These are phyloP conservation scores for Boloria euphrosyne DNA, from an alignment of 2,888 invertebrate genomes.

Conservation along the genomic window DNA sequence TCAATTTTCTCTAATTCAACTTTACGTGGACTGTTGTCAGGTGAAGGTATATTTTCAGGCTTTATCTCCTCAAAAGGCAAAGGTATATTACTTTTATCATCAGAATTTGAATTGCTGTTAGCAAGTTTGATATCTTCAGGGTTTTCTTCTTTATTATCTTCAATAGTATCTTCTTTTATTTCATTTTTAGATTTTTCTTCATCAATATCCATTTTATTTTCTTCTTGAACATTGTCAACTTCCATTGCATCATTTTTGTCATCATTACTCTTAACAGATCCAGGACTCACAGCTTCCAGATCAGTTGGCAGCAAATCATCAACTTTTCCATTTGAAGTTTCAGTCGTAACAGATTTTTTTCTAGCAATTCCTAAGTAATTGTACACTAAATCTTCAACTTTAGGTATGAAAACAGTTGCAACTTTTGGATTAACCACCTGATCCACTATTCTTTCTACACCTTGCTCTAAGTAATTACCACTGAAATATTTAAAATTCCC, in stretches of 20 bases:
- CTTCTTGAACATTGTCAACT: constrained; percentile 42
- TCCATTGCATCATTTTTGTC: constrained; percentile 63
- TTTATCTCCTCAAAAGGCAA: constrained; percentile 66
- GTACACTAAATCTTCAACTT: constrained; percentile 95
- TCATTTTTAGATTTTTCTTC: constrained; percentile 58
- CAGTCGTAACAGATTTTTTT: constrained; percentile 76
- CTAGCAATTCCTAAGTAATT: constrained; percentile 91
- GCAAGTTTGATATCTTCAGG: constrained; percentile 73
- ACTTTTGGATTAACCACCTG: constrained; percentile 98
- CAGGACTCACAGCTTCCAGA: constrained; percentile 91
- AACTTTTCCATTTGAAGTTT: constrained; percentile 60
- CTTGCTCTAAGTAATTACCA: constrained; percentile 93
- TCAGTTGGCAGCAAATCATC: constrained; percentile 87
- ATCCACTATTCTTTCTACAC: constrained; percentile 96
- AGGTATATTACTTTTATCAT: constrained; percentile 61
- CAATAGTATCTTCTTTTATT: constrained; percentile 45
- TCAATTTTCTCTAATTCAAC: constrained; percentile 64
- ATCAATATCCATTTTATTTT: constrained; percentile 56
- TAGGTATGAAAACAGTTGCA: constrained; percentile 91
- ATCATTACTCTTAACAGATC: constrained; percentile 85
- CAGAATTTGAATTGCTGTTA: constrained; percentile 56
- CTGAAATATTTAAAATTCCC: constrained; percentile 70
- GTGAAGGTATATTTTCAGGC: constrained; percentile 58
- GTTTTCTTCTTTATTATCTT: constrained; percentile 72
- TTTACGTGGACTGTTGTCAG: constrained; percentile 68